Conservation (phyloP, 1,140 invertebrate genomes). For the Bombus consobrinus region DNA sequence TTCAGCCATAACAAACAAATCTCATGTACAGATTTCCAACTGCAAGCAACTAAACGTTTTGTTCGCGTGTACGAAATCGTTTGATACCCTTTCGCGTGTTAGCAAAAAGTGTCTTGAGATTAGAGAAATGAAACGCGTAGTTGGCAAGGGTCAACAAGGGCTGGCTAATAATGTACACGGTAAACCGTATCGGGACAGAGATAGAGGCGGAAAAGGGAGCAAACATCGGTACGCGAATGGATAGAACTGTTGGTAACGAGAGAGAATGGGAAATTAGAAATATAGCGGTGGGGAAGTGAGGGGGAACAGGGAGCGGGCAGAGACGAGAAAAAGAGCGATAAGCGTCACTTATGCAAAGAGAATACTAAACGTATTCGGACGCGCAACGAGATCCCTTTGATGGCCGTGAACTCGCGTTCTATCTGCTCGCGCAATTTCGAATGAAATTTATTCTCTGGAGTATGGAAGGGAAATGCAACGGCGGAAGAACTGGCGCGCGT, state of each 20-base stretch:
- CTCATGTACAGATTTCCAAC: neutral
- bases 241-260: neutral
- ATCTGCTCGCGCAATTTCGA: conserved; percentile 18
- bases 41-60: neutral
- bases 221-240: neutral
- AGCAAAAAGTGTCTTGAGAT: neutral
- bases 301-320: neutral
- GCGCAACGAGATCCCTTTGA: conserved; percentile 14
- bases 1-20: neutral
- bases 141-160: neutral
- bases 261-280: neutral
- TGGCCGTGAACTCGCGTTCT: neutral
- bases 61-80: neutral
- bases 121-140: neutral
- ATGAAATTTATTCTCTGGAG: conserved; percentile 31
- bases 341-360: conserved; percentile 46
- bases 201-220: neutral
- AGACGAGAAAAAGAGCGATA: conserved; percentile 27
- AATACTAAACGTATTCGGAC: conserved; percentile 26
- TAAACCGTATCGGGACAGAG: neutral
- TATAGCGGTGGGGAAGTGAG: too few relatives aligned
- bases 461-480: conserved; percentile 1
- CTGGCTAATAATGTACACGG: neutral
- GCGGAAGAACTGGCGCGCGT: neutral
- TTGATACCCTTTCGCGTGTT: neutral